Base-by-base conservation (phyloP, 2,888 invertebrate species). In the Candidula unifasciata region DNA sequence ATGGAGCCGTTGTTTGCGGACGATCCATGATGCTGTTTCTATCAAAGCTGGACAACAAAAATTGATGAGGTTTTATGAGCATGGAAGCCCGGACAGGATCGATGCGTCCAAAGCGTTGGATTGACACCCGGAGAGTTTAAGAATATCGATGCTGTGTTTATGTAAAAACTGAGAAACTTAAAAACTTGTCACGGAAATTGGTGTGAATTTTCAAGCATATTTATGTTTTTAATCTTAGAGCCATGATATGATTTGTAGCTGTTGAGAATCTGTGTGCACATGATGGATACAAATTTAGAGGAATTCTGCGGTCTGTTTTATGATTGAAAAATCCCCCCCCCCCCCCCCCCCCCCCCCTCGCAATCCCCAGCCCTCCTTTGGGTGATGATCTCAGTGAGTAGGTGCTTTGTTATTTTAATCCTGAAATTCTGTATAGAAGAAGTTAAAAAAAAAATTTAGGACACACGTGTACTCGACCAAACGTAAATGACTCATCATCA, bases 1-100 rank as follows among this genome's bases (percentile, higher is more conserved):
- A 86, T 87, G 84, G 83, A 85, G 60, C 74, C 81, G 82, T 86
- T 87, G 87, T 86, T 87, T 87, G 85, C 86, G 77, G 35, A 78
- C 84, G 85, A 84, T 85, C 85, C 86, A 82, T 84, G 86, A 82
- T 85, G 87, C 85, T 87, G 84, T 87, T 86, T 87, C 87, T 68
- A 87, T 87, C 86, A 86, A 82, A 82, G 74, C 74, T 78, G 71
- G 73, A 87, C 87, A 87, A 87, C 86, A 73, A 60, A 84, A 85
- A 74, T 73, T 87, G 85, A 87, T 87, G 87, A 87, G 86, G 85
- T 86, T 84, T 84, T 86, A 83, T 82, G 85, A 84, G 80, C 37
- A 57, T 64, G 73, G 78, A 73, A 64, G 77, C 68, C 77, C 37
- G 79, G 66, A n/a, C n/a, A 33, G 30, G 60, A 82, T 77, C 77